phyloP scores from a whole-genome alignment of 2,888 invertebrate genomes.

The Eucriotettix oculatus region DNA sequence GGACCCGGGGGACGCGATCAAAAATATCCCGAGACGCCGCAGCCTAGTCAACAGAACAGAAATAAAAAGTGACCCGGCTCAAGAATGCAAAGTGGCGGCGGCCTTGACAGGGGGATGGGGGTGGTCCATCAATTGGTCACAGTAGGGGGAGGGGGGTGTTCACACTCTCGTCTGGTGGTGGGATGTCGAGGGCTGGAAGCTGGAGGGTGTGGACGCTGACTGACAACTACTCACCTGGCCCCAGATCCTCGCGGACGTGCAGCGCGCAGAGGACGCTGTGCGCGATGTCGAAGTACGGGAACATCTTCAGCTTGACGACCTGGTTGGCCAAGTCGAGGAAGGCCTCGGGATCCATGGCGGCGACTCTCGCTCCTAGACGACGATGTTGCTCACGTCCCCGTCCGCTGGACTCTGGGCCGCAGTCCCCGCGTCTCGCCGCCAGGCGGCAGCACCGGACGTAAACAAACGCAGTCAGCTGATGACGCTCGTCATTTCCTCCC shows the following conservation, averaged over 20 bases:
- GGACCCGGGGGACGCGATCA: constrained; percentile 9
- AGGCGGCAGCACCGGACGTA: too few relatives aligned
- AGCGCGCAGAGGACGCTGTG: constrained; percentile 90
- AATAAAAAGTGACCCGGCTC: constrained; percentile 5
- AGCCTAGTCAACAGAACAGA: constrained; percentile 1
- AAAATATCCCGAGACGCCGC: constrained; percentile 11
- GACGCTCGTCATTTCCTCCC: too few relatives aligned
- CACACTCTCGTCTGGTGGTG: too few relatives aligned
- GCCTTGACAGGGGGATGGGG: too few relatives aligned
- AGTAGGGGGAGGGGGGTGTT: too few relatives aligned
- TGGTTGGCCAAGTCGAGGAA: constrained; percentile 96
- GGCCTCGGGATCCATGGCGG: constrained; percentile 84
- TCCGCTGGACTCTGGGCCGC: constrained; percentile 6
- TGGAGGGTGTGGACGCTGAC: too few relatives aligned
- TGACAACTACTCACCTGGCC: constrained; percentile 75
- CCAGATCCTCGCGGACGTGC: constrained; percentile 88
- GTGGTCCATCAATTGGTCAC: too few relatives aligned
- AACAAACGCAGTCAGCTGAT: too few relatives aligned
- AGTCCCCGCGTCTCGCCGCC: neutral
- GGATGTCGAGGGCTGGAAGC: too few relatives aligned
- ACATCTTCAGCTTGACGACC: constrained; percentile 98
- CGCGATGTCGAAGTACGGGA: constrained; percentile 97
- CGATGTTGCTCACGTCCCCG: constrained; percentile 1
- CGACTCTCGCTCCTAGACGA: too few relatives aligned
- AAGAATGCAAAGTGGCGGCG: neutral